Conservation (phyloP, 1,140 invertebrate species). For the Streblospio benedicti region DNA sequence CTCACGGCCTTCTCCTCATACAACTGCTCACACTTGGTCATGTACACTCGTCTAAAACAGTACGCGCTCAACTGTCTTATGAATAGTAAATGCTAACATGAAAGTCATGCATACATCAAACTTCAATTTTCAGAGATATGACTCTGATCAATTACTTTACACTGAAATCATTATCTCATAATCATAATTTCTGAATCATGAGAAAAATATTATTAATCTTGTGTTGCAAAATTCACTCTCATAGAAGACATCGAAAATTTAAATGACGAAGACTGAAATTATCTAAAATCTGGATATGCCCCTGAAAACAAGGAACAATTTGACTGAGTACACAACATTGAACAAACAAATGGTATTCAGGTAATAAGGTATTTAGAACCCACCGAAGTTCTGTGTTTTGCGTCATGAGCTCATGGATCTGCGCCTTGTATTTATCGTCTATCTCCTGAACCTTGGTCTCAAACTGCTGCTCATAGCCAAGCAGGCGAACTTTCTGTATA, state of each 20-base stretch:
- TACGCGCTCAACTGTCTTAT: not conserved
- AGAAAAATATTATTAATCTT: not conserved
- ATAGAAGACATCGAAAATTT: not conserved
- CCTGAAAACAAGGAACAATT: not conserved
- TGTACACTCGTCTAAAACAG: constrained; percentile 30
- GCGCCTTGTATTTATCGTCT: constrained; percentile 37
- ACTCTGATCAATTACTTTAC: not conserved
- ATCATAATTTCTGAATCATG: not conserved
- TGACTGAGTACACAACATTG: not conserved
- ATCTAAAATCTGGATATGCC: not conserved
- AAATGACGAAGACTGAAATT: not conserved
- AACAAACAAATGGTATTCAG: not conserved
- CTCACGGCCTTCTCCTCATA: constrained; percentile 34
- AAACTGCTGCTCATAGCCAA: constrained; percentile 39
- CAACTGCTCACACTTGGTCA: constrained; percentile 40
- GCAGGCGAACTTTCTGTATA: constrained; percentile 36
- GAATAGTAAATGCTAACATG: not conserved
- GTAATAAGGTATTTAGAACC: not conserved
- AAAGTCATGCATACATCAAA: not conserved
- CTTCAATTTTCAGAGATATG: not conserved
- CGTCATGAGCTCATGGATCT: constrained; percentile 35
- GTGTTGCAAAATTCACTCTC: not conserved
- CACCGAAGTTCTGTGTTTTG: constrained; percentile 41
- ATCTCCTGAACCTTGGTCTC: constrained; percentile 36
- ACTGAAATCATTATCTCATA: not conserved